Percentiles rank a stretch among this genome's conserved stretches.
phyloP scores from a whole-genome alignment of 2,113 vertebrate species.

The Podarcis muralis region DNA sequence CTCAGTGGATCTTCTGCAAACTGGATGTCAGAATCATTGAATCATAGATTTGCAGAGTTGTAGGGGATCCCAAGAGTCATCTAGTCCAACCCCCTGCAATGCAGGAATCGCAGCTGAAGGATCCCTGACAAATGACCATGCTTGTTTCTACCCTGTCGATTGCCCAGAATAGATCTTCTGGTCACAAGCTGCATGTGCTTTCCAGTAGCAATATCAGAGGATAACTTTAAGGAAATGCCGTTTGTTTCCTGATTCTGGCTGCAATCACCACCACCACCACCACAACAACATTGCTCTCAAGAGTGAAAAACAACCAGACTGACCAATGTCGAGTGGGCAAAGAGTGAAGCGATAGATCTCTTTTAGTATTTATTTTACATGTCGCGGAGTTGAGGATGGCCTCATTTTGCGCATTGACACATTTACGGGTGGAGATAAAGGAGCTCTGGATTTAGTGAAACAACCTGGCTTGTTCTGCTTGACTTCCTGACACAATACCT shows the following conservation, averaged over 20 bases:
- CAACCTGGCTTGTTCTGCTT: slow-evolving; percentile 26
- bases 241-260: background rate
- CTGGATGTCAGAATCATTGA: background rate
- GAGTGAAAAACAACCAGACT: slow-evolving; percentile 25
- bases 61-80: no score
- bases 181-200: background rate
- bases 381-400: slow-evolving; percentile 24
- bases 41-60: no score
- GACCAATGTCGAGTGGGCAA: background rate
- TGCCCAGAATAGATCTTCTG: background rate
- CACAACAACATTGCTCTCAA: background rate
- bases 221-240: background rate
- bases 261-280: background rate
- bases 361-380: background rate
- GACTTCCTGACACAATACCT: slow-evolving; percentile 16
- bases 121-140: no score
- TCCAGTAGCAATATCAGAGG: background rate
- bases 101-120: no score
- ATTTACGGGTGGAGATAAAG: slow-evolving; percentile 29
- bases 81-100: no score
- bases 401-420: slow-evolving; percentile 26
- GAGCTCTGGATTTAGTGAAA: slow-evolving; percentile 31
- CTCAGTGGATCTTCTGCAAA: background rate
- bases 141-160: no score
- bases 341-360: background rate